Base-by-base conservation (phyloP, 2,888 invertebrate species). In the Lasius platythorax region DNA sequence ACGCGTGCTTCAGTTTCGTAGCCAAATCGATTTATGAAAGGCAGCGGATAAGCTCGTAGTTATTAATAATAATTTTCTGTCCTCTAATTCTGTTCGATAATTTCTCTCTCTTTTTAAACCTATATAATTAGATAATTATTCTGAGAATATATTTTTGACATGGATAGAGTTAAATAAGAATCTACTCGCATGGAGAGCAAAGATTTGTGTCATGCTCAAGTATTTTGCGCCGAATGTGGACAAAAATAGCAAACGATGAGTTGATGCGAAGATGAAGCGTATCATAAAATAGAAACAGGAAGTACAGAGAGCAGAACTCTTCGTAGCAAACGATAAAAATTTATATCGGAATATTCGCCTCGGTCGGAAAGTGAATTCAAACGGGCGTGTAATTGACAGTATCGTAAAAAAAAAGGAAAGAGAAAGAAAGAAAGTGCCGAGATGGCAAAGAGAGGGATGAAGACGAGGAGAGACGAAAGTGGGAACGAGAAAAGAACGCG, bases 301-400 rank as follows among this genome's bases (percentile, higher is more conserved):
- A 88, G 87, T 85, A 88, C 85, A 88, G 84, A 70, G 81, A 82
- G 70, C 78, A 66, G 88, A 86, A 85, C 67, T 86, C 70, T 86
- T 83, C 84, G 75, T 79, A 85, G 88, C 87, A 33, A 46, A 82
- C 89, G 92, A 93, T 93, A 91, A 93, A 94, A 94, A 94, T 94
- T 93, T 94, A 94, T 93, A 93, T 92, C 91, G 87, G 86, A 91
- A 89, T 91, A 88, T 93, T 93, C 91, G 92, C 92, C 87, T 91
- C 91, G 92, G 91, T 92, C 88, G 91, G 93, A 93, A 93, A 94
- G 94, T 94, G 94, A 94, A 94, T 94, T 94, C 94, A 95, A 95
- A 95, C 94, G 93, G 92, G 94, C 95, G 94, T 95, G 94, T 95
- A 95, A 95, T 95, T 95, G 95, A 95, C 93, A 95, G 94, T 95